A percentile compares a stretch with the other conserved stretches of the same genome.
Evolutionary conservation across 2,113 vertebrate genomes (phyloP).

Genomic region (Protomyctophum bolini): DNA sequence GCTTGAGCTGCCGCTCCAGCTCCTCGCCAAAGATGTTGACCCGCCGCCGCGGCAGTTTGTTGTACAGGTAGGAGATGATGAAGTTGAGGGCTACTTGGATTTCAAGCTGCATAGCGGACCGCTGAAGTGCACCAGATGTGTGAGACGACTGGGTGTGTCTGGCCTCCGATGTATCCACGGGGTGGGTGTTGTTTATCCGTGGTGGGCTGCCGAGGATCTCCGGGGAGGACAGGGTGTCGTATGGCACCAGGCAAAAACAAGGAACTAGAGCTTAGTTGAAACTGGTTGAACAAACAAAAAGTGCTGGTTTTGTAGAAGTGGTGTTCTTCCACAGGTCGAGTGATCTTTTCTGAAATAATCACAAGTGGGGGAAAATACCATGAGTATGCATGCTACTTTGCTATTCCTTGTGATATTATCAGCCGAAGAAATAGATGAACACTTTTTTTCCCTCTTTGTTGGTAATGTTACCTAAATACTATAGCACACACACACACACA

Average conservation of each 20-base stretch:
- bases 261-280: constrained; percentile 73
- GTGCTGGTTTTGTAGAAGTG: constrained; percentile 86
- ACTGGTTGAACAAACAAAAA: constrained; percentile 68
- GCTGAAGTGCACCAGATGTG: constrained; percentile 78
- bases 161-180: constrained; percentile 63
- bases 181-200: constrained; percentile 69
- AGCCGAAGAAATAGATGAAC: background rate
- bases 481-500: too few relatives aligned
- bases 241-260: constrained; percentile 56
- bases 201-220: constrained; percentile 60
- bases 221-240: background rate
- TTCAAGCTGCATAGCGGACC: constrained; percentile 99
- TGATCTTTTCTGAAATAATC: constrained; percentile 80
- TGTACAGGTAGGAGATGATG: constrained; percentile 99
- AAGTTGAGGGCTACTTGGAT: constrained; percentile 99
- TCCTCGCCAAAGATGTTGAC: constrained; percentile 99
- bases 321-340: constrained; percentile 83
- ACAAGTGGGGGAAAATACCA: constrained; percentile 61
- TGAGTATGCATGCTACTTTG: background rate
- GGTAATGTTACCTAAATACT: background rate
- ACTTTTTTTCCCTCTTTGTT: background rate
- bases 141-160: constrained; percentile 56
- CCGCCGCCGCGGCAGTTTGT: constrained; percentile 96
- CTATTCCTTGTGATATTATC: background rate
- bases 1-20: constrained; percentile 95